Evolutionary conservation across 30 jellyfish, hydroid and myxozoan genomes (phyloP).

Genomic region (Pelagia noctiluca): DNA sequence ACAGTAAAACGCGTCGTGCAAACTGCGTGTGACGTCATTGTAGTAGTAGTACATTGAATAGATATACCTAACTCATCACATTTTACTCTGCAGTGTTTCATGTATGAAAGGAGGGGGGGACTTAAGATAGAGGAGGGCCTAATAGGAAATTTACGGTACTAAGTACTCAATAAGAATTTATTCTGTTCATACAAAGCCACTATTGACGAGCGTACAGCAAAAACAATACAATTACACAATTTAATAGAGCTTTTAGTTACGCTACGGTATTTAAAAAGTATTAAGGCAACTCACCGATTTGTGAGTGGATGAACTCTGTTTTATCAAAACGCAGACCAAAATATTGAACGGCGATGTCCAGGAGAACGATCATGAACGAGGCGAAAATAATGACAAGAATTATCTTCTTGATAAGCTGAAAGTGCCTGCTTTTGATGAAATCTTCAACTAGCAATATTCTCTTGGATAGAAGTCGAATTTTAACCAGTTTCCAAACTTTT

Average conservation of each 20-base stretch:
- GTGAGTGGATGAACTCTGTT: slow-evolving; percentile 55
- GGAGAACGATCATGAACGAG: slow-evolving; percentile 2
- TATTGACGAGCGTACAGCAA: too few species aligned
- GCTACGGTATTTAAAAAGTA: background rate
- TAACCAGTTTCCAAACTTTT: background rate
- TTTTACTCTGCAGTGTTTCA: too few species aligned
- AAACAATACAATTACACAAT: too few species aligned
- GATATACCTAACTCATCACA: too few species aligned
- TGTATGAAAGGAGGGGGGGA: too few species aligned
- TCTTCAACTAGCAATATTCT: slow-evolving; percentile 11
- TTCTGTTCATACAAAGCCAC: background rate
- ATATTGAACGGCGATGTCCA: background rate
- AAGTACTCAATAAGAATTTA: background rate
- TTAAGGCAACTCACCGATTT: slow-evolving; percentile 22
- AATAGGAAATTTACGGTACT: too few species aligned
- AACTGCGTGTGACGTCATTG: too few species aligned
- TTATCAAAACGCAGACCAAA: slow-evolving; percentile 66
- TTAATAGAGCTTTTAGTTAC: background rate
- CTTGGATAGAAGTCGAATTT: slow-evolving; percentile 11
- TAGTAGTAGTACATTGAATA: too few species aligned
- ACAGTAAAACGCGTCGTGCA: too few species aligned
- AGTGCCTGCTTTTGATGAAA: slow-evolving; percentile 18
- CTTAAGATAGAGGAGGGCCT: too few species aligned
- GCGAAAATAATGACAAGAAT: slow-evolving; percentile 1
- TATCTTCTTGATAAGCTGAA: background rate